phyloP scores from a whole-genome alignment of 1,140 invertebrate species.

The Meteorus sp. region DNA sequence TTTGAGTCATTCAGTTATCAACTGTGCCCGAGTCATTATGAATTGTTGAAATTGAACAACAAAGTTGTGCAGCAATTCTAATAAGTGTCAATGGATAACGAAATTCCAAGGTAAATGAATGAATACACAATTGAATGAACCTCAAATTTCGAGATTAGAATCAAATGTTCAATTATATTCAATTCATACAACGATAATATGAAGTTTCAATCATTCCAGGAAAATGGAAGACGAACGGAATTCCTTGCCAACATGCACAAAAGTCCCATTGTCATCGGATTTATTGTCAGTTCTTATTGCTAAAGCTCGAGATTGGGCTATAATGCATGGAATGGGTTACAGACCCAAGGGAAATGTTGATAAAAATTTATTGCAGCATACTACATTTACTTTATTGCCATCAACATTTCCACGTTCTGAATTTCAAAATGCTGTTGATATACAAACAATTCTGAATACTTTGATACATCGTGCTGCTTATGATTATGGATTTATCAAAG shows the following conservation, averaged over 20 bases:
- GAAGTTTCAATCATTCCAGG: too few species aligned
- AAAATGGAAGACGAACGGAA: too few species aligned
- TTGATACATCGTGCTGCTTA: slow-evolving; percentile 86
- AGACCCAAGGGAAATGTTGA: slow-evolving; percentile 70
- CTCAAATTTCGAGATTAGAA: too few species aligned
- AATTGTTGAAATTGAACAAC: too few species aligned
- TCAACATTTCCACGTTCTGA: slow-evolving; percentile 77
- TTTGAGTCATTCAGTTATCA: too few species aligned
- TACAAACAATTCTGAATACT: slow-evolving; percentile 78
- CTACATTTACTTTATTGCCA: slow-evolving; percentile 81
- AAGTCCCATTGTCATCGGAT: slow-evolving; percentile 31
- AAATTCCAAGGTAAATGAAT: too few species aligned
- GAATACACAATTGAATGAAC: too few species aligned
- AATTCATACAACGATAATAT: too few species aligned
- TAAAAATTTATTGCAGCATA: slow-evolving; percentile 70
- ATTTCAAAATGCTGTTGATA: slow-evolving; percentile 73
- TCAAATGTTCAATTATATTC: too few species aligned
- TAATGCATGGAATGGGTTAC: slow-evolving; percentile 81
- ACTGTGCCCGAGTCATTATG: too few species aligned
- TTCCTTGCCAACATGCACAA: slow-evolving; percentile 14
- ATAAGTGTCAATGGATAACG: too few species aligned
- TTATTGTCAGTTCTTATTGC: slow-evolving; percentile 66
- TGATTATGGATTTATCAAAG: slow-evolving; percentile 77
- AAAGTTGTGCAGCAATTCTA: too few species aligned
- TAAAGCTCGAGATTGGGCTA: slow-evolving; percentile 81